Evolutionary conservation across 2,888 invertebrate species (phyloP), one percentile per base, ranked within the genome.

Genomic region (Cephus pygmeus): DNA sequence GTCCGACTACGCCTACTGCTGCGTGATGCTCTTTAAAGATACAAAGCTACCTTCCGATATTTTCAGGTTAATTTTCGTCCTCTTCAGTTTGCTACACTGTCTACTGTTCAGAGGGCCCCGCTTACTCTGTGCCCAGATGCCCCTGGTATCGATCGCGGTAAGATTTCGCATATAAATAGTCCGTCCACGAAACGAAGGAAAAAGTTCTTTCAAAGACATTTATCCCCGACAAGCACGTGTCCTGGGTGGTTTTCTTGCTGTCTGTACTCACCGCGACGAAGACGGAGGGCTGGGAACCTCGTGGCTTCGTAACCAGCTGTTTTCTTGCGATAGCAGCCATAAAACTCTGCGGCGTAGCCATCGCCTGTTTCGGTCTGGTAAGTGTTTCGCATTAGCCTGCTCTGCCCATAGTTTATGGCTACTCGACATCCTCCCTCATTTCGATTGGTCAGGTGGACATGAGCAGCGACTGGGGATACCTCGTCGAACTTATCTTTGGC

Each of bases 401-500:
- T 15, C 40, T 40, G 40, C 15, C 40, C 15, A 40, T 15, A 40
- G 40, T 40, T 40, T 40, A 40, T 40, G 15, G 40, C 40, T 1
- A 15, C 40, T 40, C 40, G 40, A 40, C 40, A 40, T 40, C 40
- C 6, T 40, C 40, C 40, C 40, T 40, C 40, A 40, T 40, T 40
- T 40, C 15, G 15, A 15, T 76, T 76, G 40, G 69, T 69, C 73
- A 81, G 81, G 77, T 81, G 31, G 78, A 82, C 69, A 82, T 79
- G 79, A 77, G 76, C 71, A 79, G 79, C 71, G 79, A 79, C 75
- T 81, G 78, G 77, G 75, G 76, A 30, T 80, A 81, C 69, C 73
- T 80, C 34, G 73, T 79, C 35, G 81, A 80, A 81, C 74, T 80
- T 77, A 76, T 77, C 75, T 79, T 80, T 33, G 77, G 82, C 33